Base-by-base conservation (phyloP, 1,140 invertebrate genomes). In the Aphaenogaster ashmeadi region DNA sequence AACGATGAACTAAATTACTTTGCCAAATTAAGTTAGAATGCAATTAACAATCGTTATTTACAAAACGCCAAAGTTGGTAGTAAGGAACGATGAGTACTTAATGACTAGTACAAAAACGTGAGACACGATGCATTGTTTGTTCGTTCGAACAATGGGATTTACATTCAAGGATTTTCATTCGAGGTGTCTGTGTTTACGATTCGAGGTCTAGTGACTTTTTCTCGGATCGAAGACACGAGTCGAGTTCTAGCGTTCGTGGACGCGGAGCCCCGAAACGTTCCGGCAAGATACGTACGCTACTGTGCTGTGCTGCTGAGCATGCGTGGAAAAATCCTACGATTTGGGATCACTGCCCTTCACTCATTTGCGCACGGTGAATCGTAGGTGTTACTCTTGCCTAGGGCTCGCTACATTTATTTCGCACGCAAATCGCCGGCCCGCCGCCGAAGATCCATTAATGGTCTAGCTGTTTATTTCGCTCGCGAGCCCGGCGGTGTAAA, bases 401-500 rank as follows among this genome's bases (percentile, higher is more conserved):
- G 21, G 66, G 41, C 33, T 81, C 44, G 7, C 38, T 44, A 27
- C 50, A n/a, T 71, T 75, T 50, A 75, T 84, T 84, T 75, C 18
- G 38, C 18, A 41, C 36, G 21, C 67, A 75, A 27, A 75, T 36
- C 4, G 27, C 21, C n/a, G 8, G 15, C 4, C 36, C 44, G n/a
- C 33, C 21, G 27, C 11, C 9, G 1, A 44, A 13, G 18, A 21
- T 58, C 13, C 54, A 13, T 47, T 38, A 38, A 44, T 38, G 36
- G 15, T 50, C 27, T 9, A 18, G n/a, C 44, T 44, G 8, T 74
- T 15, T 72, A 71, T 74, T 74, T 75, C 15, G 18, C 44, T 21
- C 18, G 4, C 7, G 7, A 9, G 6, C 15, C 41, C 41, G 41
- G 5, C 78, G 88, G 87, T 64, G 77, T 91, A 90, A 88, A 79